A percentile compares a stretch with the other conserved stretches of the same genome.
Conservation (phyloP, 2,113 vertebrate genomes). For the Amazona guildingii region DNA sequence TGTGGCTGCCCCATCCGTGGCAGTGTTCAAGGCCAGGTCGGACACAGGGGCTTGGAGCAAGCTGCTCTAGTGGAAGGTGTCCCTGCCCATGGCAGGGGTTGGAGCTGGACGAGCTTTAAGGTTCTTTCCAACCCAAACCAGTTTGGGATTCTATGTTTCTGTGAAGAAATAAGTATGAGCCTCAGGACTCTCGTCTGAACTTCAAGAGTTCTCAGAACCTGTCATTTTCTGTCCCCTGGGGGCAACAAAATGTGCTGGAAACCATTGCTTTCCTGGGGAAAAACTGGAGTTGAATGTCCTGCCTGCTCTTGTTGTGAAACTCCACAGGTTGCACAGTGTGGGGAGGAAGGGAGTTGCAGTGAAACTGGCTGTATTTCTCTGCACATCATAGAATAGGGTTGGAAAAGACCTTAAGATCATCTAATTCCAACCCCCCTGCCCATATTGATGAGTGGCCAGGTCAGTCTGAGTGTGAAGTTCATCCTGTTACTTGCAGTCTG, state of each 20-base stretch:
- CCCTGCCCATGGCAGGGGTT: neutral
- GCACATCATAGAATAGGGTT: neutral
- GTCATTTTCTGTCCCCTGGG: neutral
- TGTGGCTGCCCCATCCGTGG: too few species aligned
- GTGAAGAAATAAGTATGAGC: neutral
- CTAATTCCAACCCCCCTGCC: neutral
- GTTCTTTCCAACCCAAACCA: neutral
- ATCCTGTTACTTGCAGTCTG: neutral
- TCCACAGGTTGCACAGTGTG: neutral
- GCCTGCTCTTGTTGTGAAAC: neutral
- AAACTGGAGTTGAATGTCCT: neutral
- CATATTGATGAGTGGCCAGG: rapidly evolving
- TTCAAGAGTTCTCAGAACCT: neutral
- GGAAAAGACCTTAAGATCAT: too few species aligned
- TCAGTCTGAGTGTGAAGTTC: neutral
- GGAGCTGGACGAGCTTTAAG: neutral
- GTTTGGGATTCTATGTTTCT: neutral
- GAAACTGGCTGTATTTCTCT: neutral
- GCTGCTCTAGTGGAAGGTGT: neutral
- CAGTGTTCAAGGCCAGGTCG: too few species aligned
- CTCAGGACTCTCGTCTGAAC: neutral
- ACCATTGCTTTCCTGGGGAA: neutral
- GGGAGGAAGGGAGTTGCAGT: neutral
- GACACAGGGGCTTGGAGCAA: neutral
- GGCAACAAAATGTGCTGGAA: neutral